A percentile compares a stretch with the other conserved stretches of the same genome.
Evolutionary conservation across 2,888 invertebrate species (phyloP).

Genomic region (Eilema caniola): DNA sequence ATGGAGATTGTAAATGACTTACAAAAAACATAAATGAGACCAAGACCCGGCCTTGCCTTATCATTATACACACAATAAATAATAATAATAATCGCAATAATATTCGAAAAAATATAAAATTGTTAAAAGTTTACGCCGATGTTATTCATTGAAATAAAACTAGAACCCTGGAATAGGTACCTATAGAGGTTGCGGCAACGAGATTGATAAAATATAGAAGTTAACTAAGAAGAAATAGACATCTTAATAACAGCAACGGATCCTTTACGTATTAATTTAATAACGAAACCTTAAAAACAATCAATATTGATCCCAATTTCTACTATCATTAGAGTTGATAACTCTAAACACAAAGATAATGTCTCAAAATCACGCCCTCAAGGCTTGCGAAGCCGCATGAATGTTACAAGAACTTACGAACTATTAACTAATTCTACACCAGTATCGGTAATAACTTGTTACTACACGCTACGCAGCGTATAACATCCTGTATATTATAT

Average conservation of each 20-base stretch:
- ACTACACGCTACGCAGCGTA: constrained; percentile 13
- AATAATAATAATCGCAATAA: too few relatives aligned
- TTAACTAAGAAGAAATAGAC: too few relatives aligned
- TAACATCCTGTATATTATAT: not conserved
- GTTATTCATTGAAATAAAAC: too few relatives aligned
- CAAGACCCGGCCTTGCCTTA: too few relatives aligned
- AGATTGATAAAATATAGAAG: not conserved
- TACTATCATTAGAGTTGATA: constrained; percentile 2
- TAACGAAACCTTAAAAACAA: not conserved
- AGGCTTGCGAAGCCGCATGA: constrained; percentile 30
- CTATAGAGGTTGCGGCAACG: too few relatives aligned
- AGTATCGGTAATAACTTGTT: constrained; percentile 41
- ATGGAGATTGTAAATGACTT: not conserved
- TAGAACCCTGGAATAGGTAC: too few relatives aligned
- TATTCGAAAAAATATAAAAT: too few relatives aligned
- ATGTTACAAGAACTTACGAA: constrained; percentile 42
- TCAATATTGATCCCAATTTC: not conserved
- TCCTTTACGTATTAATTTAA: not conserved
- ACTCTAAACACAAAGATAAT: constrained; percentile 9
- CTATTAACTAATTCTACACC: constrained; percentile 44
- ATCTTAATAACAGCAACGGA: not conserved
- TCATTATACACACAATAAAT: too few relatives aligned
- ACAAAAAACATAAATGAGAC: not conserved
- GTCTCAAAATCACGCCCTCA: constrained; percentile 26
- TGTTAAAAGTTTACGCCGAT: too few relatives aligned